Base-by-base conservation (phyloP, 92 coral and sea anemone species). In the Hydrozoanthus gracilis region DNA sequence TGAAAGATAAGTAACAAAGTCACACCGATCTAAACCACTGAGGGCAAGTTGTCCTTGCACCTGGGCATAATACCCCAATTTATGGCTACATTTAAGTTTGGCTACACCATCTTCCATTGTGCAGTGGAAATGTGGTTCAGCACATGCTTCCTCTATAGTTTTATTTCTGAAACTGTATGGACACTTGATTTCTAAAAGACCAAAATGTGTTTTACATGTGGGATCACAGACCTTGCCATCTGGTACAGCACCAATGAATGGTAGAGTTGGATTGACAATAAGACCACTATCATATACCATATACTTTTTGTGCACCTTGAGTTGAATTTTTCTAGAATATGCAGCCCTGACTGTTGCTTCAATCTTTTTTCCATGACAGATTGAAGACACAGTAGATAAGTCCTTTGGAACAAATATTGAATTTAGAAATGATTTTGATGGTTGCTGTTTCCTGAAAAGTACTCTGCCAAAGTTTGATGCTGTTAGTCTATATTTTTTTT, bases 151-250 rank as follows among this genome's bases (percentile, higher is more conserved):
- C 56, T 84, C 93, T 77, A 76, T 76, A 11, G 89, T 78, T 14
- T 87, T 44, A 72, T 79, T 85, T 73, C 95, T 90, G 75, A 73
- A 73, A 55, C 71, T 62, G 68, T 51, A 92, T 45, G 92, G 93
- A 64, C 88, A 83, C 75, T 88, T 92, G 5, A 90, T 90, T 90
- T 92, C 71, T 17, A 65, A 44, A 11, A 65, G 16, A 11, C 93
- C 93, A 91, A 84, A 87, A 35, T 73, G 87, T 35, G 84, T 88
- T 48, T 65, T 72, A 55, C 80, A 79, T 10, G 92, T 88, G 15
- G 95, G 94, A 78, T 93, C 94, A 88, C 88, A 88, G 14, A 88
- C 96, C 69, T 93, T 93, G 16, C 92, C 92, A 91, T 93, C 96
- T 13, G 92, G 96, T 49, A 87, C 72, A 16, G 90, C 93, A 46